Base-by-base conservation (phyloP, 2,888 invertebrate genomes). In the Aporophyla lueneburgensis region DNA sequence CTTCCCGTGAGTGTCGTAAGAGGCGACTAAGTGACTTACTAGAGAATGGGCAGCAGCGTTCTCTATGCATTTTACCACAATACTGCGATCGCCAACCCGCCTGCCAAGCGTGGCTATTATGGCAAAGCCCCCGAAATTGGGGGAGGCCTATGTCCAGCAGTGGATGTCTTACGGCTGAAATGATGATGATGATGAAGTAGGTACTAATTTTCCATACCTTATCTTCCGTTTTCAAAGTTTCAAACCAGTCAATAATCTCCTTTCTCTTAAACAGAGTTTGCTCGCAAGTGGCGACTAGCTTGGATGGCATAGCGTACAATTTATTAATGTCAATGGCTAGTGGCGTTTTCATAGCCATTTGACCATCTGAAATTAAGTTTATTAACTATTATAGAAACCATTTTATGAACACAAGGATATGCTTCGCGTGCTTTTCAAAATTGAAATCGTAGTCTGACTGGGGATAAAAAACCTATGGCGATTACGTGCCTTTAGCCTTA, bases 221-320 rank as follows among this genome's bases (percentile, higher is more conserved):
- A 81, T 93, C 91, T 79, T 90, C 89, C 61, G 89, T 88, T 83
- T 89, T 94, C 49, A 95, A 83, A 54, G 88, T 76, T 76, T 93
- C 93, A 74, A 96, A 93, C 94, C 95, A 95, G 70, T 94, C 90
- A 46, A 96, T 95, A 16, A 96, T 91, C 80, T 95, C 94, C 84
- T 93, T 93, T 83, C 95, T 92, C 83, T 94, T 94, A 6, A 62
- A 27, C 49, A 96, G 82, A 5, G 94, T 93, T 74, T 94, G 90
- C 84, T 96, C 94, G 80, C 96, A 96, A 14, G 93, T 93, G 1
- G 89, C 86, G 7, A 95, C 88, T 73, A 96, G 84, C 80, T 94
- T 95, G 2, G 88, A 84, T 16, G 95, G 95, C 87, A 95, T 92
- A 63, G 92, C 90, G 71, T 93, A 92, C 51, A 96, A 79, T 85